A percentile compares a stretch with the other conserved stretches of the same genome.
phyloP scores from a whole-genome alignment of 2,113 vertebrate genomes.

The Loxodonta africana region DNA sequence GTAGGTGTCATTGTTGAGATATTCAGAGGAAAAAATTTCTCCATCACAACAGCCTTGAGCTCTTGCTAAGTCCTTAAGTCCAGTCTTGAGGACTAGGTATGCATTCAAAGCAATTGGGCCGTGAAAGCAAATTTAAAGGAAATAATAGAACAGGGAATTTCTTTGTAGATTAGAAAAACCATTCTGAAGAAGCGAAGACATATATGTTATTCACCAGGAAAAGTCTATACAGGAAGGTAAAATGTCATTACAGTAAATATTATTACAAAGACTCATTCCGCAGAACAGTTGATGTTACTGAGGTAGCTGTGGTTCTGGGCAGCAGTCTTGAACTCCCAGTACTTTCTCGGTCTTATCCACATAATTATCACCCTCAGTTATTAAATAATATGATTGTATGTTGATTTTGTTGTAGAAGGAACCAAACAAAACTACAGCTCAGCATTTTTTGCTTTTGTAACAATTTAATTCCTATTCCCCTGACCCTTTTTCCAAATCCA shows the following conservation, averaged over 20 bases:
- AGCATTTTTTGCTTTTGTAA: not conserved
- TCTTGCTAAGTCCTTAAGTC: not conserved
- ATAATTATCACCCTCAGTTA: not conserved
- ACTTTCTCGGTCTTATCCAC: not conserved
- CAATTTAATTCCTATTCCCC: not conserved
- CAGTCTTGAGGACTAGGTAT: not conserved
- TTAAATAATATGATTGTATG: not conserved
- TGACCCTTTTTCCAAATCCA: constrained; percentile 3
- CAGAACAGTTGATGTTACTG: not conserved
- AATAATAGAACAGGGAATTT: not conserved
- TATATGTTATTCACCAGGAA: not conserved
- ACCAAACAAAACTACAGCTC: not conserved
- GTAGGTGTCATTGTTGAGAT: constrained; percentile 24
- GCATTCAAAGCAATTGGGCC: constrained; percentile 21
- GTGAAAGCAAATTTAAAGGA: constrained; percentile 12
- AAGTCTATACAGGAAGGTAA: not conserved
- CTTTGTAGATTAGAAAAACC: constrained; percentile 34
- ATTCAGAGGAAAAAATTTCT: constrained; percentile 28
- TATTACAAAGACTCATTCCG: constrained; percentile 15
- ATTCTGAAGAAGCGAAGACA: not conserved
- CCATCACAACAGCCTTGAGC: not conserved
- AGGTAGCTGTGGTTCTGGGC: constrained; percentile 11
- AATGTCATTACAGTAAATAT: not conserved
- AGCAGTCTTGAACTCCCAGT: not conserved
- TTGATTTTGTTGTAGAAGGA: not conserved